Conservation (phyloP, 1,140 invertebrate species). For the Luehdorfia chinensis region DNA sequence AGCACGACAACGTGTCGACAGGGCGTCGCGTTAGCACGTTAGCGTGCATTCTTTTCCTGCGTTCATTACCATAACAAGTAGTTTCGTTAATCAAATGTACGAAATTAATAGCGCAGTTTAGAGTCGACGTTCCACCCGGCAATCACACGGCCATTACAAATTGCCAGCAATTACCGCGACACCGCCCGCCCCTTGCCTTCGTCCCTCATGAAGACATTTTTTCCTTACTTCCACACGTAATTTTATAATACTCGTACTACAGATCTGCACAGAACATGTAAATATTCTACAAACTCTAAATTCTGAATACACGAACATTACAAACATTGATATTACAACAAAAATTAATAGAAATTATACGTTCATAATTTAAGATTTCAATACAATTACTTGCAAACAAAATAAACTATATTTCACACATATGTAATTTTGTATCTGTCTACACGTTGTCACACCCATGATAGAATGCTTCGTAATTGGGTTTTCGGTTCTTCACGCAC, state of each 20-base stretch:
- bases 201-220: constrained; percentile 47
- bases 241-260: constrained; percentile 46
- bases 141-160: constrained; percentile 73
- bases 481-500: too few relatives aligned
- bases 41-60: constrained; percentile 71
- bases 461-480: too few relatives aligned
- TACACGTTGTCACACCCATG: too few relatives aligned
- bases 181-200: constrained; percentile 40
- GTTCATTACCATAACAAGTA: constrained; percentile 76
- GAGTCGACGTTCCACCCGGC: constrained; percentile 64
- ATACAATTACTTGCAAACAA: too few relatives aligned
- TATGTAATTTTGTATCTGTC: too few relatives aligned
- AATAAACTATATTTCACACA: too few relatives aligned
- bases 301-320: too few relatives aligned
- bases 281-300: too few relatives aligned
- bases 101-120: constrained; percentile 76
- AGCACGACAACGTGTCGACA: constrained; percentile 70
- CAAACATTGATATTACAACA: too few relatives aligned
- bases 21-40: constrained; percentile 63
- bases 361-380: too few relatives aligned
- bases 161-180: constrained; percentile 72
- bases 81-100: constrained; percentile 77
- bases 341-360: too few relatives aligned
- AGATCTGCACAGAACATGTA: too few relatives aligned
- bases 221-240: constrained; percentile 44